These are phyloP conservation scores for Rhincodon typus DNA, from an alignment of 2,797 vertebrate genomes.

Conservation along the genomic window DNA sequence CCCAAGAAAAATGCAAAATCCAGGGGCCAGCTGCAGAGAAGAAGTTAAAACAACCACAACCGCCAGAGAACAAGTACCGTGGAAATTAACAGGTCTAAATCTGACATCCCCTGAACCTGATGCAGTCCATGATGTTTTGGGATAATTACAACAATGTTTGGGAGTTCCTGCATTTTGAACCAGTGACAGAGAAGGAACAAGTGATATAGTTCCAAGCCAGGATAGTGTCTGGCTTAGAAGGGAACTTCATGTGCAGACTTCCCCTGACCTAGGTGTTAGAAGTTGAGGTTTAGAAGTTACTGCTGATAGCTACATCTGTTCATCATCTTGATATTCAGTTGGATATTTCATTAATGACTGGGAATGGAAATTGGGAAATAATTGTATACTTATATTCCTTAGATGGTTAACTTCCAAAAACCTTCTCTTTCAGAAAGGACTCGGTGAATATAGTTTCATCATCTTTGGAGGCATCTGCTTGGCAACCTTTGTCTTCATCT, in stretches of 20 bases:
- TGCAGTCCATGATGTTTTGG: too few species aligned
- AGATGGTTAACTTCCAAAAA: background rate
- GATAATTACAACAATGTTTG: background rate
- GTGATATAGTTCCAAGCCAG: background rate
- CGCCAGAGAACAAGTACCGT: too few species aligned
- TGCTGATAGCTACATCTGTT: background rate
- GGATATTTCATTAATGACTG: background rate
- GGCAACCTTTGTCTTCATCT: slow-evolving; percentile 68
- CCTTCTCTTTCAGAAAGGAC: slow-evolving; percentile 57
- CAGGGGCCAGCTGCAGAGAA: too few species aligned
- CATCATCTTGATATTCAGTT: background rate
- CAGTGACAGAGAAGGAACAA: too few species aligned
- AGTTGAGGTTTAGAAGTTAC: background rate
- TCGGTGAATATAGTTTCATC: slow-evolving; percentile 78
- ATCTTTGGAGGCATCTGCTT: slow-evolving; percentile 77
- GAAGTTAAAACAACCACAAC: too few species aligned
- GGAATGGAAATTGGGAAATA: background rate
- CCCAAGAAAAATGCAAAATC: too few species aligned
- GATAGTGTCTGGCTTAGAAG: background rate
- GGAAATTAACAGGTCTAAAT: too few species aligned
- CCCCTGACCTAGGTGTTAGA: background rate
- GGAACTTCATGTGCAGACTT: background rate
- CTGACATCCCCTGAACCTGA: too few species aligned
- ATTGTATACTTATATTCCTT: background rate
- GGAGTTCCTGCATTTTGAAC: background rate